Conservation (phyloP, 2,113 vertebrate species). For the Lophura nycthemera region DNA sequence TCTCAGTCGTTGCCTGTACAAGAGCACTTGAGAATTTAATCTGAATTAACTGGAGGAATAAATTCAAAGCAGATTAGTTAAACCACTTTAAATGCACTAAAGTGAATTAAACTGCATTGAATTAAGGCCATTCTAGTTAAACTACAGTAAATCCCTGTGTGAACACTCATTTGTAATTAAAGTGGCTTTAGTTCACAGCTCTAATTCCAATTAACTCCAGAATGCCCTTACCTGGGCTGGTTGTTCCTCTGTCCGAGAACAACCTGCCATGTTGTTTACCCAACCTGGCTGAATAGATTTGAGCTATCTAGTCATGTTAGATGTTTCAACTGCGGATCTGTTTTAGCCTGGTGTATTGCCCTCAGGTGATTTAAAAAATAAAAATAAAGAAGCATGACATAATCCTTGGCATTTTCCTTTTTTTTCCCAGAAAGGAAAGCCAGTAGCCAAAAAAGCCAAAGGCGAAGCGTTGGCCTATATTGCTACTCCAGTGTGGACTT, state of each 20-base stretch:
- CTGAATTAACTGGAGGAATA: slow-evolving; percentile 48
- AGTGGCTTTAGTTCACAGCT: slow-evolving; percentile 44
- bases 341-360: background rate
- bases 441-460: background rate
- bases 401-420: slow-evolving; percentile 25
- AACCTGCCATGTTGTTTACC: background rate
- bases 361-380: background rate
- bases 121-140: slow-evolving; percentile 43
- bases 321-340: background rate
- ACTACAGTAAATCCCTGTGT: slow-evolving; percentile 42
- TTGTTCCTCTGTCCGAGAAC: too few relatives aligned
- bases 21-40: slow-evolving; percentile 57
- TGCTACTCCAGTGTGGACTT: background rate
- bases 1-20: background rate
- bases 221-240: background rate
- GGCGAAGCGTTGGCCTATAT: slow-evolving; percentile 29
- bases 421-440: background rate
- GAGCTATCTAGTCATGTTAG: background rate
- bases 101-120: slow-evolving; percentile 59
- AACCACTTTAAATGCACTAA: slow-evolving; percentile 49
- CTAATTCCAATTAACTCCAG: slow-evolving; percentile 4
- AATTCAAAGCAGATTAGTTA: slow-evolving; percentile 51
- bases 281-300: background rate
- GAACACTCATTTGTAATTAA: slow-evolving; percentile 50
- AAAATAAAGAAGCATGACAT: background rate